Conservation (phyloP, 1,140 invertebrate genomes). For the Pectinophora gossypiella region DNA sequence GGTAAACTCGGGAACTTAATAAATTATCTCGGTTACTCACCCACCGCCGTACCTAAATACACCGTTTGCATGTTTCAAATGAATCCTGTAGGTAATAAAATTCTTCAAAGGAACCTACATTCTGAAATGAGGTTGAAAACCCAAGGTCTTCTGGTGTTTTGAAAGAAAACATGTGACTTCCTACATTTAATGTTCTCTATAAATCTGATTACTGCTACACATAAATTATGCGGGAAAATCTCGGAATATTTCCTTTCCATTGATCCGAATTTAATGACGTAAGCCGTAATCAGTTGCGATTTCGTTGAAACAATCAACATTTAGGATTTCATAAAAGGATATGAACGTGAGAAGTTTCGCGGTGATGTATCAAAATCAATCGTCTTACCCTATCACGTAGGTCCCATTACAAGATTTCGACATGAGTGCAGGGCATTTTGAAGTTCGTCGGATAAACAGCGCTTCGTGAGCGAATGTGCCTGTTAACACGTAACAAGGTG, state of each 20-base stretch:
- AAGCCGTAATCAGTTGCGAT: no score
- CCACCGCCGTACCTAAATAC: no score
- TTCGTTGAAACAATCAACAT: neutral
- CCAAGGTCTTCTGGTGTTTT: slow-evolving; percentile 33
- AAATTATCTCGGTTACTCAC: slow-evolving; percentile 41
- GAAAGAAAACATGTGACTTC: slow-evolving; percentile 30
- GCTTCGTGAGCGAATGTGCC: slow-evolving; percentile 69
- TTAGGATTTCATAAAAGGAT: neutral
- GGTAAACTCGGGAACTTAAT: slow-evolving; percentile 43
- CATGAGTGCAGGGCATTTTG: slow-evolving; percentile 52
- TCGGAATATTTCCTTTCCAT: neutral
- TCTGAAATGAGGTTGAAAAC: slow-evolving; percentile 34
- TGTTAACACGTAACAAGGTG: slow-evolving; percentile 74
- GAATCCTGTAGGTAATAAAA: slow-evolving; percentile 35
- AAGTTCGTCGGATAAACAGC: slow-evolving; percentile 66
- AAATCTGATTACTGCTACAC: slow-evolving; percentile 16
- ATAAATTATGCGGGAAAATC: no score
- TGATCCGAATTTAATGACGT: no score
- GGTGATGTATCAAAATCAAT: slow-evolving; percentile 18
- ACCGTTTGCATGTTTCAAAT: slow-evolving; percentile 27
- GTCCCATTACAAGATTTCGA: slow-evolving; percentile 57
- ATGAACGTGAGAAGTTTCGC: neutral
- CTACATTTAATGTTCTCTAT: slow-evolving; percentile 22
- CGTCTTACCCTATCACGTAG: slow-evolving; percentile 44
- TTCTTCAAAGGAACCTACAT: slow-evolving; percentile 48